phyloP scores from a whole-genome alignment of 2,888 invertebrate species.

The Agelastica alni region DNA sequence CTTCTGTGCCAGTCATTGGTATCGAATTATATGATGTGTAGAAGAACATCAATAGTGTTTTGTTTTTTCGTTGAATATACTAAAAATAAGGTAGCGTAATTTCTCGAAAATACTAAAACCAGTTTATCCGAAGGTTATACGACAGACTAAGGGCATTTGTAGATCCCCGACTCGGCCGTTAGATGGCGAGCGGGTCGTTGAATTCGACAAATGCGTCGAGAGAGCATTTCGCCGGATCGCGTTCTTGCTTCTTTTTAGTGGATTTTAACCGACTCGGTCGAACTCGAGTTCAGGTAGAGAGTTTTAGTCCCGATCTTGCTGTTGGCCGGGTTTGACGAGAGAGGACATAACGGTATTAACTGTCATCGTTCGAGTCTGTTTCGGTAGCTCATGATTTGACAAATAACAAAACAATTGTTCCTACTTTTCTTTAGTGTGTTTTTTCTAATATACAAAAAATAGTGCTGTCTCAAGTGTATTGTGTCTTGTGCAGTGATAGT shows the following conservation, averaged over 20 bases:
- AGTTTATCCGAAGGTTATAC: no score
- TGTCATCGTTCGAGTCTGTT: not conserved
- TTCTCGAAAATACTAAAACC: no score
- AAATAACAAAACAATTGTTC: conserved; percentile 6
- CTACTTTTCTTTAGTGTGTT: not conserved
- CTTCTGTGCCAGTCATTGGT: no score
- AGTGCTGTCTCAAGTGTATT: conserved; percentile 2
- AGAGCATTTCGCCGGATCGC: not conserved
- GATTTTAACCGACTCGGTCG: conserved; percentile 20
- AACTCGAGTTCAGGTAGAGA: conserved; percentile 13
- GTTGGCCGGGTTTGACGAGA: conserved; percentile 14
- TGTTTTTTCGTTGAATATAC: no score
- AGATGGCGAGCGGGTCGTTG: not conserved
- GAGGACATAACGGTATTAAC: conserved; percentile 16
- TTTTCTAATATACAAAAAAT: not conserved
- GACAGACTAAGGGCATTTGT: conserved; percentile 7
- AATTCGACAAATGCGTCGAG: conserved; percentile 4
- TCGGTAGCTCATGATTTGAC: conserved; percentile 14
- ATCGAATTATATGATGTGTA: no score
- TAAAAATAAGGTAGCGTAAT: no score
- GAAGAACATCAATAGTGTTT: no score
- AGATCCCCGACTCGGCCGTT: not conserved
- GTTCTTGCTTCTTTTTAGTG: conserved; percentile 20
- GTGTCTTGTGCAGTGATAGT: conserved; percentile 3
- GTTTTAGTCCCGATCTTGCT: conserved; percentile 6